Evolutionary conservation across 2,797 vertebrate genomes (phyloP).

Genomic region (Hafferia zeledoni): DNA sequence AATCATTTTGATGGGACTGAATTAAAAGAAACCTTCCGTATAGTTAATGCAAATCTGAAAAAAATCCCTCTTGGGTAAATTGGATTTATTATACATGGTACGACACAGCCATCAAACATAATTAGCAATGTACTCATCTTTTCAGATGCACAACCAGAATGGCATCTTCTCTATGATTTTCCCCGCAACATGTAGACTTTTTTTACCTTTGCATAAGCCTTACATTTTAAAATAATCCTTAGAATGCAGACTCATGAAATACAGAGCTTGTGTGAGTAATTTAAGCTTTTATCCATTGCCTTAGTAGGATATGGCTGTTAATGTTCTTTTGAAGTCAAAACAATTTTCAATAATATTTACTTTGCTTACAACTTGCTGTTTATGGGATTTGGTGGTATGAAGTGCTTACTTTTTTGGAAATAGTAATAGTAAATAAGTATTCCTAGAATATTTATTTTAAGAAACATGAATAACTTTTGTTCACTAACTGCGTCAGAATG

Average conservation of each 20-base stretch:
- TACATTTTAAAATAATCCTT: background rate
- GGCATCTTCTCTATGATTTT: background rate
- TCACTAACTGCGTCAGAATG: background rate
- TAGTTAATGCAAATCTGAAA: background rate
- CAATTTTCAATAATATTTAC: background rate
- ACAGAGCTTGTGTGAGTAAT: rapidly evolving
- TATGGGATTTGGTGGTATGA: background rate
- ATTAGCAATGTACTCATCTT: background rate
- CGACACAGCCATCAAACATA: background rate
- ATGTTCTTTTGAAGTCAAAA: background rate
- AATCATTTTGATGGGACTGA: background rate
- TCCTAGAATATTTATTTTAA: slow-evolving; percentile 40
- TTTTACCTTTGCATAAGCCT: background rate
- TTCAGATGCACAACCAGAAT: background rate
- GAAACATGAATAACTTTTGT: background rate
- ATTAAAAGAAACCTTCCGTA: background rate
- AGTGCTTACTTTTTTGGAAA: background rate
- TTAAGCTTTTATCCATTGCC: background rate
- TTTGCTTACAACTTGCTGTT: background rate
- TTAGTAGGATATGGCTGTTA: background rate
- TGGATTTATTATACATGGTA: background rate
- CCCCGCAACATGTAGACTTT: background rate
- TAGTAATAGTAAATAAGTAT: background rate
- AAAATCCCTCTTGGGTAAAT: background rate
- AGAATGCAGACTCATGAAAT: background rate